Conservation (phyloP, 1,140 invertebrate species). For the Thaumetopoea pityocampa region DNA sequence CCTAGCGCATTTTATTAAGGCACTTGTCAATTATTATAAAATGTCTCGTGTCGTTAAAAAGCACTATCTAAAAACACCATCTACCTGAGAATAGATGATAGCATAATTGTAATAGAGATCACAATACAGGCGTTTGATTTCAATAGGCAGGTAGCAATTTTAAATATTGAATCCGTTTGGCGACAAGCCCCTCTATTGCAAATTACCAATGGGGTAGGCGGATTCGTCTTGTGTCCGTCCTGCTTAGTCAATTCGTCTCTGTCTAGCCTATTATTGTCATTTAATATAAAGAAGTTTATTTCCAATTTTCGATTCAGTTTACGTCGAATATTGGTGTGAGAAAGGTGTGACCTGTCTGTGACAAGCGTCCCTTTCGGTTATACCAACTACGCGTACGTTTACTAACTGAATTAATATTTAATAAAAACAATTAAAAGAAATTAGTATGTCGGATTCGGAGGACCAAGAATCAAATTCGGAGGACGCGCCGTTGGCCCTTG, state of each 20-base stretch:
- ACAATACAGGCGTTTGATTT: slow-evolving; percentile 40
- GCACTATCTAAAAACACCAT: slow-evolving; percentile 28
- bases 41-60: slow-evolving; percentile 30
- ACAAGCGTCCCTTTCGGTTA: too few species aligned
- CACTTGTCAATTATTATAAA: slow-evolving; percentile 70
- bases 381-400: too few species aligned
- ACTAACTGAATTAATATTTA: too few species aligned
- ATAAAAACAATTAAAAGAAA: too few species aligned
- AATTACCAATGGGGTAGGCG: slow-evolving; percentile 58
- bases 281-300: too few species aligned
- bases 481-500: too few species aligned
- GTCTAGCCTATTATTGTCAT: slow-evolving; percentile 72
- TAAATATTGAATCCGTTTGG: slow-evolving; percentile 63
- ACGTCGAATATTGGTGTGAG: slow-evolving; percentile 67
- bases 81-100: slow-evolving; percentile 26
- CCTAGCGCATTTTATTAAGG: slow-evolving; percentile 64
- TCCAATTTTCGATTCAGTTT: slow-evolving; percentile 74
- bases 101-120: slow-evolving; percentile 31
- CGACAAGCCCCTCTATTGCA: slow-evolving; percentile 61
- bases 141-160: slow-evolving; percentile 60
- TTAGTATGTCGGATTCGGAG: too few species aligned
- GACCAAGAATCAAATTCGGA: too few species aligned
- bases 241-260: slow-evolving; percentile 50
- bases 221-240: slow-evolving; percentile 47
- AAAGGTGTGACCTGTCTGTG: slow-evolving; percentile 64